These are phyloP conservation scores for Epizoanthus rinbou DNA, from an alignment of 92 coral and sea anemone genomes.

Conservation along the genomic window DNA sequence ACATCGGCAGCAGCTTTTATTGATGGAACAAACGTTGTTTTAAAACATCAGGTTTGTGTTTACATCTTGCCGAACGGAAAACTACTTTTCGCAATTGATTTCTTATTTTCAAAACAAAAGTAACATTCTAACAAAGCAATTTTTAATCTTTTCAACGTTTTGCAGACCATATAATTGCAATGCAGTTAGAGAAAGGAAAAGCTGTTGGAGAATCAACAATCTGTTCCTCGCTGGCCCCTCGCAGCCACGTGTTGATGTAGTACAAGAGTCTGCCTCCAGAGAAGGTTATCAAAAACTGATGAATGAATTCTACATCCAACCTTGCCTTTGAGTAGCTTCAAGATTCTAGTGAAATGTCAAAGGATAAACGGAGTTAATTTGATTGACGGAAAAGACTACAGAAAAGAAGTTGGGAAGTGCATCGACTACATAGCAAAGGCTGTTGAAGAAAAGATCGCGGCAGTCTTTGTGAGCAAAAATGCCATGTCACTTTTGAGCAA, in stretches of 20 bases:
- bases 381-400: conserved; percentile 27
- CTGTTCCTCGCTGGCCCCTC: background rate
- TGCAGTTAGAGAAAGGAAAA: background rate
- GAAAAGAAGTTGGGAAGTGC: conserved; percentile 11
- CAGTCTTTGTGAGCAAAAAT: conserved; percentile 23
- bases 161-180: background rate
- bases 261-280: conserved; percentile 34
- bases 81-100: background rate
- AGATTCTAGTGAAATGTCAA: conserved; percentile 28
- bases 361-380: conserved; percentile 23
- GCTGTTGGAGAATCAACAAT: background rate
- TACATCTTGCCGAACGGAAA: too few relatives aligned
- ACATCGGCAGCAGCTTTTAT: conserved; percentile 30
- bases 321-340: background rate
- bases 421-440: conserved; percentile 33
- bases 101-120: background rate
- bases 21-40: conserved; percentile 13
- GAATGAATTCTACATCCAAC: conserved; percentile 22
- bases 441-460: conserved; percentile 10
- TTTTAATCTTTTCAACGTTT: too few relatives aligned
- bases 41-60: too few relatives aligned
- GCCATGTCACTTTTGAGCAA: conserved; percentile 29
- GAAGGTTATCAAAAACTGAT: conserved; percentile 32
- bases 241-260: conserved; percentile 15
- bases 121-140: too few relatives aligned